Evolutionary conservation across 2,113 vertebrate genomes (phyloP), one percentile per base, ranked within the genome.

Genomic region (Acinonyx jubatus): DNA sequence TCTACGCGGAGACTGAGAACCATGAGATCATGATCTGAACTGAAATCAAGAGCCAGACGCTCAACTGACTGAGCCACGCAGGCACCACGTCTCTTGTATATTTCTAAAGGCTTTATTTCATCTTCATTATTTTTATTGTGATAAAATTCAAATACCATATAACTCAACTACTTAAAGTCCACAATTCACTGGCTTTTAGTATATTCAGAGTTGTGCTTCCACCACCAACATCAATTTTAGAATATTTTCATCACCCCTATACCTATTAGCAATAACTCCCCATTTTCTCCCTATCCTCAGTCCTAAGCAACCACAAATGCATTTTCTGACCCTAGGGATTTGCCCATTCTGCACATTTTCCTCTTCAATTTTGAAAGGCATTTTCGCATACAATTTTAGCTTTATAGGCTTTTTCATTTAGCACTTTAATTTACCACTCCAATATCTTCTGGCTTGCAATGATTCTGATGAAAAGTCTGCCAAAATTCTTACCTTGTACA

Each of bases 351-450:
- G 12, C 45, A 61, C 65, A 92, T n/a, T 65, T 95, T 89, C 29
- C 63, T 97, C 83, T 91, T 85, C 23, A 84, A 38, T 71, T 97
- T 38, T 92, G n/a, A 97, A 95, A 92, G 29, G 3, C 52, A 83
- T 88, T 96, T 88, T 83, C 61, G n/a, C 8, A 88, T 48, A 76
- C 11, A 68, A 74, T 87, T 91, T 86, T 84, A 68, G 68, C n/a
- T 55, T 76, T 48, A 90, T 16, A 81, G 55, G 15, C 65, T 92
- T 57, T 68, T 63, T 66, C 29, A 89, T 66, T 89, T 81, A 66
- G 52, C 7, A 74, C 19, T 93, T 93, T 89, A 71, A 81, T 25
- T 87, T 94, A 92, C 4, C 31, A 61, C 11, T 78, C 55, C 2
- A 74, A 3, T 66, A 63, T n/a, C 69, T 73, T 96, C 27, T 79